Conservation (phyloP, 2,113 vertebrate species). For the Carlito syrichta region DNA sequence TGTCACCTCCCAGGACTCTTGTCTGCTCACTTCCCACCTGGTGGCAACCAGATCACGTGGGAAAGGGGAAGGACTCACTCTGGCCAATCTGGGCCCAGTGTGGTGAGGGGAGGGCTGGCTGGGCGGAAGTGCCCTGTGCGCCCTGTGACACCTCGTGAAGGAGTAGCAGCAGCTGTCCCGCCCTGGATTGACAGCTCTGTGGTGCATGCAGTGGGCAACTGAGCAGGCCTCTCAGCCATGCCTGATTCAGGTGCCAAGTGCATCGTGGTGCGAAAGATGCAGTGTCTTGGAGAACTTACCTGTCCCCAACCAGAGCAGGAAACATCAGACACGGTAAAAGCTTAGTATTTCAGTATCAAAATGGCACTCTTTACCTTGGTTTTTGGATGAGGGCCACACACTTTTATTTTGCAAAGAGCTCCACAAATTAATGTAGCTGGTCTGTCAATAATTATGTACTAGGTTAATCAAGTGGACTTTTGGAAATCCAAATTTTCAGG, state of each 20-base stretch:
- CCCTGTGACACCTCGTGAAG: neutral
- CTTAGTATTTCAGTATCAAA: neutral
- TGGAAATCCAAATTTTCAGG: neutral
- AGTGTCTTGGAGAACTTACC: neutral
- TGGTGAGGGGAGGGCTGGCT: neutral
- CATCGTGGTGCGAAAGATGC: neutral
- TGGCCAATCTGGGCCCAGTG: neutral
- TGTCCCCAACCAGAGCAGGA: neutral
- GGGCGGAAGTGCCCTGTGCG: neutral
- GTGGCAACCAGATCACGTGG: neutral
- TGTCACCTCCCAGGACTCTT: neutral
- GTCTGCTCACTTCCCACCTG: neutral
- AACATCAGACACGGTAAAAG: neutral
- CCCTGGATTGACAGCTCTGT: neutral
- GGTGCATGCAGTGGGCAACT: fast-evolving
- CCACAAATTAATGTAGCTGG: neutral
- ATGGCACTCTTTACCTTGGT: neutral
- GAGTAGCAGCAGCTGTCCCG: fast-evolving
- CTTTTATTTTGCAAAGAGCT: neutral
- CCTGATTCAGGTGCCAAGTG: neutral
- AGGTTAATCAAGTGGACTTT: neutral
- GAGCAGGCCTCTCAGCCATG: neutral
- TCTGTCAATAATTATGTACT: neutral
- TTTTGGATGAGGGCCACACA: neutral
- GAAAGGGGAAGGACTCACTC: neutral